Evolutionary conservation across 2,888 invertebrate species (phyloP).

Genomic region (Hirtodrosophila cameraria): DNA sequence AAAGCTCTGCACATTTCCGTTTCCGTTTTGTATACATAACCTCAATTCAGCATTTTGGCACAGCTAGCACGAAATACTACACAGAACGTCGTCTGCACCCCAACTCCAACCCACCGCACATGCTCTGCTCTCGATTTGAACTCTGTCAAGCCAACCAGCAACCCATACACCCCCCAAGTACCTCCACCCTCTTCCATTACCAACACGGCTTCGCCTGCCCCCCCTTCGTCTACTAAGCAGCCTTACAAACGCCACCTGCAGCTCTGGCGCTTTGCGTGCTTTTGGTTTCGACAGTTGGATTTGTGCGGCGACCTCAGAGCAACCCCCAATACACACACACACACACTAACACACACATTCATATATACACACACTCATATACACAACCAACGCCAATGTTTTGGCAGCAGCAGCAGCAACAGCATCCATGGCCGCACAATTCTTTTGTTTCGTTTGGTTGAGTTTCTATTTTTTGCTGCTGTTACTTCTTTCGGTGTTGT

Average conservation of each 20-base stretch:
- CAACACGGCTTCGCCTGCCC: too few species aligned
- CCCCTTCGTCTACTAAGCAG: constrained; percentile 13
- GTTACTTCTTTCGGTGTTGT: not conserved
- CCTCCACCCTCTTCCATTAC: not conserved
- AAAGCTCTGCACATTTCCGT: constrained; percentile 79
- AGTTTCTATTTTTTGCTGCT: constrained; percentile 47
- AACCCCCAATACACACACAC: constrained; percentile 47
- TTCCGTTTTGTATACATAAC: constrained; percentile 81
- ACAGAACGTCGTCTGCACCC: constrained; percentile 19
- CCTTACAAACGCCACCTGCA: constrained; percentile 78
- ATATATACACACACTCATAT: not conserved
- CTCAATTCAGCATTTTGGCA: constrained; percentile 79
- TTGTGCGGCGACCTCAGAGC: constrained; percentile 74
- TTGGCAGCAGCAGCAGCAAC: constrained; percentile 17
- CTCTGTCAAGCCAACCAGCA: constrained; percentile 46
- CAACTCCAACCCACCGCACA: not conserved
- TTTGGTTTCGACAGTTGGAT: constrained; percentile 82
- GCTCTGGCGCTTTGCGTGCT: constrained; percentile 76
- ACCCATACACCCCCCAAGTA: not conserved
- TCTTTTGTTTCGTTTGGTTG: constrained; percentile 70
- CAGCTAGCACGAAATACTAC: constrained; percentile 54
- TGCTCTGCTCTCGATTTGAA: constrained; percentile 37
- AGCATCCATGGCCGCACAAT: constrained; percentile 54
- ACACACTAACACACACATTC: constrained; percentile 8
- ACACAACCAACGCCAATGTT: constrained; percentile 1